A percentile compares a stretch with the other conserved stretches of the same genome.
phyloP scores from a whole-genome alignment of 2,797 vertebrate species.

The Gephyroberyx darwinii region DNA sequence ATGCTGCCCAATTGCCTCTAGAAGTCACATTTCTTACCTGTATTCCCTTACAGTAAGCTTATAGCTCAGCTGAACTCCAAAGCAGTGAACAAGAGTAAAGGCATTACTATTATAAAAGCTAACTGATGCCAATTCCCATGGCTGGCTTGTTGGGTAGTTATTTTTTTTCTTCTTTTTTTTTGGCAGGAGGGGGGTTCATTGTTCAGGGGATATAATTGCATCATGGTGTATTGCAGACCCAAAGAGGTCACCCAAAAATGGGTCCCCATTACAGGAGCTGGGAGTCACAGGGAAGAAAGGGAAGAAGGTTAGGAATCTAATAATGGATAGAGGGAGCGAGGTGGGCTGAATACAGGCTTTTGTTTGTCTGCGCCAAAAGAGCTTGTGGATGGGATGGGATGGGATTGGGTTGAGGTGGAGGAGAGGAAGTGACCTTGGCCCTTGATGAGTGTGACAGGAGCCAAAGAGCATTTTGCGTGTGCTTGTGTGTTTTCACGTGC shows the following conservation, averaged over 20 bases:
- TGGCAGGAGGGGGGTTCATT: slow-evolving; percentile 1
- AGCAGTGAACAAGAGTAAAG: too few relatives aligned
- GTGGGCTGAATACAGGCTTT: slow-evolving; percentile 16
- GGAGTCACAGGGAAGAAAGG: too few relatives aligned
- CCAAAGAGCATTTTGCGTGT: background rate
- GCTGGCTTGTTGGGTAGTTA: too few relatives aligned
- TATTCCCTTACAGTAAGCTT: too few relatives aligned
- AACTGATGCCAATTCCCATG: too few relatives aligned
- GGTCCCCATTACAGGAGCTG: slow-evolving; percentile 20
- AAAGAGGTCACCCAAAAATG: slow-evolving; percentile 37
- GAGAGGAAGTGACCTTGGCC: slow-evolving; percentile 8
- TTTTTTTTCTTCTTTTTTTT: slow-evolving; percentile 13
- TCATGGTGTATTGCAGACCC: slow-evolving; percentile 23
- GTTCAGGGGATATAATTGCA: slow-evolving; percentile 32
- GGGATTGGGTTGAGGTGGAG: background rate
- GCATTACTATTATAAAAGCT: too few relatives aligned
- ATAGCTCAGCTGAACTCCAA: too few relatives aligned
- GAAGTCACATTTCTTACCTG: too few relatives aligned
- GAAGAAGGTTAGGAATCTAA: slow-evolving; percentile 7
- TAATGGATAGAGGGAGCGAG: background rate
- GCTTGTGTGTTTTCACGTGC: too few relatives aligned
- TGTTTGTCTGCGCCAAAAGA: slow-evolving; percentile 14
- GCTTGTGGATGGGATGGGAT: background rate
- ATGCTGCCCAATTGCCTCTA: too few relatives aligned
- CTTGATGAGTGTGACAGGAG: slow-evolving; percentile 18